phyloP scores from a whole-genome alignment of 2,888 invertebrate species.

The Cryptus viduatorius region DNA sequence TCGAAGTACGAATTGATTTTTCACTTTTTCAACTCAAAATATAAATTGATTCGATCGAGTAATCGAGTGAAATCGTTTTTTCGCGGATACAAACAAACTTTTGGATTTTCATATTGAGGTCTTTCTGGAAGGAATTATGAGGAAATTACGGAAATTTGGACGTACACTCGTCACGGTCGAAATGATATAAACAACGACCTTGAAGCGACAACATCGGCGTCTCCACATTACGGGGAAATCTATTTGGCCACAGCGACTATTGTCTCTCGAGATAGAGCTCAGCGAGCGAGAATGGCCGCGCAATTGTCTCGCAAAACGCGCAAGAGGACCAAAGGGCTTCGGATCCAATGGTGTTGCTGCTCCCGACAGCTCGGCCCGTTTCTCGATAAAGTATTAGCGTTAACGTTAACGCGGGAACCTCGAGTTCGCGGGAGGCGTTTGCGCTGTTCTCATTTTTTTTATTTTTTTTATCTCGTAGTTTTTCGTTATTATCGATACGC shows the following conservation, averaged over 20 bases:
- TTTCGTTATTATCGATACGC: conserved; percentile 29
- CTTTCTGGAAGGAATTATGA: too few species aligned
- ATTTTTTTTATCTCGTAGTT: neutral
- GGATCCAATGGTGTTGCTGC: neutral
- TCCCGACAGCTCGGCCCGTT: neutral
- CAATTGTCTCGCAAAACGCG: neutral
- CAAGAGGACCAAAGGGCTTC: neutral
- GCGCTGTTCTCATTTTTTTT: conserved; percentile 11
- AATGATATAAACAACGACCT: neutral
- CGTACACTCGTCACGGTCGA: neutral
- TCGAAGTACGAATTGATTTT: too few species aligned
- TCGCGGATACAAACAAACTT: too few species aligned
- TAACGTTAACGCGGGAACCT: neutral
- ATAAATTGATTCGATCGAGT: too few species aligned
- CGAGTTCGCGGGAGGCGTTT: conserved; percentile 48
- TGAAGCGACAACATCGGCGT: neutral
- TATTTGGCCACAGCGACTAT: neutral
- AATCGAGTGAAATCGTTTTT: too few species aligned
- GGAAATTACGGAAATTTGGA: neutral
- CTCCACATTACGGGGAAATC: neutral
- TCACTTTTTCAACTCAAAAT: too few species aligned
- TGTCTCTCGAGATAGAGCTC: too few species aligned
- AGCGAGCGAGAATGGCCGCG: too few species aligned
- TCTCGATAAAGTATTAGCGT: neutral
- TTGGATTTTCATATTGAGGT: too few species aligned